Evolutionary conservation across 1,140 invertebrate genomes (phyloP), one percentile per base, ranked within the genome.

Genomic region (Drosophila navojoa): DNA sequence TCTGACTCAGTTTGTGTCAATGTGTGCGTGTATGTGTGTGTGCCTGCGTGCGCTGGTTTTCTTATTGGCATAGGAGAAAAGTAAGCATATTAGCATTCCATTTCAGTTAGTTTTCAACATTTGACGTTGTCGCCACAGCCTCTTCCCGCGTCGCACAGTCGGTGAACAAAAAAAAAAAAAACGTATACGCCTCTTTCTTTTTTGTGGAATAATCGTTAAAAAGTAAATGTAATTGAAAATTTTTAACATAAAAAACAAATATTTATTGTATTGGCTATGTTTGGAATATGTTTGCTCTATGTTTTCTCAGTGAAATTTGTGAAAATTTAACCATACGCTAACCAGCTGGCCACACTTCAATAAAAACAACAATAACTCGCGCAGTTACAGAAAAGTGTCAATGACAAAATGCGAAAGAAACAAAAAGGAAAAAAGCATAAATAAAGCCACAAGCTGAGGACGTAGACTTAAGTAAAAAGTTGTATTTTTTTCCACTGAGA

Each of bases 81-180:
- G 81, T 84, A 64, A 87, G 82, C 82, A 79, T 67, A 87, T 81
- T 81, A 77, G 81, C 84, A 85, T 85, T 87, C 81, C 84, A 87
- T 62, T 86, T 86, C 82, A 86, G 82, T 86, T 86, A 86, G 82
- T 87, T 86, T 86, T 77, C 72, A 87, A 82, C 82, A 59, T 73
- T 76, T 76, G 82, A 76, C 84, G 78, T 76, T 71, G 76, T 76
- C 79, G 82, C 44, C 47, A 25, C 50, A 22, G 52, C 40, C 40
- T 55, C 50, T 44, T 44, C 4, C 32, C 53, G 22, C 50, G 53
- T 75, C 58, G 74, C 47, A 60, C 49, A 49, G 61, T 54, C 47
- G 15, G 19, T 25, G 19, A 19, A 19, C 19, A 22, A 22, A 22
- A 22, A 22, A 16, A 64, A 66, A 71, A 47, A 64, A 74, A 64